Evolutionary conservation across 2,797 vertebrate species (phyloP).

Genomic region (Cuniculus paca): DNA sequence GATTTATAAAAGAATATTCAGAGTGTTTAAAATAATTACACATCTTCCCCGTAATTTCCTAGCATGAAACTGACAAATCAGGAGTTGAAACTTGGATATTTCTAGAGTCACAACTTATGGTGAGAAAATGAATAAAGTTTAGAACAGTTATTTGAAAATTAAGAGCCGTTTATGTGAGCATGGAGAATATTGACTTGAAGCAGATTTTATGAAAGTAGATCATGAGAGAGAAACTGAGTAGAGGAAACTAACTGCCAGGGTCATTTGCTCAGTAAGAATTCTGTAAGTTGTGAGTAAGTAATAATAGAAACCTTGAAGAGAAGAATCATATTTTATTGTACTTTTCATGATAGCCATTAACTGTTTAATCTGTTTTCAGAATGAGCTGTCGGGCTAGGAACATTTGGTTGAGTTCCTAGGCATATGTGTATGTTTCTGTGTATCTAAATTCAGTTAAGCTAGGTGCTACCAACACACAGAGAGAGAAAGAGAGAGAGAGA

Average conservation of each 20-base stretch:
- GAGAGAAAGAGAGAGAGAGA: too few species aligned
- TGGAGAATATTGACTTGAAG: background rate
- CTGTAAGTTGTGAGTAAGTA: background rate
- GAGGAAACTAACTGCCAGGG: background rate
- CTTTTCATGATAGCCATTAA: background rate
- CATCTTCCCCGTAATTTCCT: background rate
- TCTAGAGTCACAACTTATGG: background rate
- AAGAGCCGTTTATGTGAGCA: background rate
- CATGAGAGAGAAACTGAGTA: background rate
- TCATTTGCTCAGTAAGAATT: background rate
- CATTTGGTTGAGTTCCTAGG: background rate
- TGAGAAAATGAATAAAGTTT: background rate
- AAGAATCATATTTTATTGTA: background rate
- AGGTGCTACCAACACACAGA: too few species aligned
- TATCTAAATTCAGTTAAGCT: background rate
- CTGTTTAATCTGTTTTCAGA: background rate
- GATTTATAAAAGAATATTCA: background rate
- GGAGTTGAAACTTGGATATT: background rate
- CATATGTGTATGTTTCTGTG: background rate
- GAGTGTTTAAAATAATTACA: background rate
- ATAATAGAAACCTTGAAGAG: background rate
- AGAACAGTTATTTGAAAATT: background rate
- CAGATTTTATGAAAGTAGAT: background rate
- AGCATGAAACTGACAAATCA: background rate
- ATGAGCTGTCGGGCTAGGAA: background rate